Conservation (phyloP, 2,797 vertebrate species). For the Vireo griseus region DNA sequence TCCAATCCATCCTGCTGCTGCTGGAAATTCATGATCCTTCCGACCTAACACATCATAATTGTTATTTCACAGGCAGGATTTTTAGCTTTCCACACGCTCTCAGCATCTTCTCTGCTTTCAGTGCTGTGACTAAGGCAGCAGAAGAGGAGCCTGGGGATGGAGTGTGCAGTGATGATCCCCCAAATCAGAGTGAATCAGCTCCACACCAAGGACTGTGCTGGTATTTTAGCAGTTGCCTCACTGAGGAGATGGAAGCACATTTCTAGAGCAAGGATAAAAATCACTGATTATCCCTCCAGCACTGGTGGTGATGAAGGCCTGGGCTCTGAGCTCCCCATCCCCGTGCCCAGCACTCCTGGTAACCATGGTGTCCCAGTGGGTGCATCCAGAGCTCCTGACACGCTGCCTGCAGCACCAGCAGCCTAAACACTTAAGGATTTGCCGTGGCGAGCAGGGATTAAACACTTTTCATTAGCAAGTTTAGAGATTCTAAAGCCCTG, state of each 20-base stretch:
- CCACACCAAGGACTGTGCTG: background rate
- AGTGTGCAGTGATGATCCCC: fast-evolving
- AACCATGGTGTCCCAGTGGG: background rate
- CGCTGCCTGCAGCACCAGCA: background rate
- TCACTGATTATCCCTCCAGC: background rate
- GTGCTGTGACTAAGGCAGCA: background rate
- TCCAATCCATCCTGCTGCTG: background rate
- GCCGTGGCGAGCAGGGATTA: background rate
- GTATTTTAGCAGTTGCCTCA: background rate
- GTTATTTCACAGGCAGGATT: background rate
- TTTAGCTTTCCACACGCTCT: background rate
- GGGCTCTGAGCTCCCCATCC: background rate
- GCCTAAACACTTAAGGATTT: conserved; percentile 11
- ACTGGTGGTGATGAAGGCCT: background rate
- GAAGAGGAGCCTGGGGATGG: fast-evolving
- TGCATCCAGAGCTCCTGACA: background rate
- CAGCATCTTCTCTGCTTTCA: background rate
- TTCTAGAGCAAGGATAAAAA: background rate
- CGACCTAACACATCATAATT: background rate
- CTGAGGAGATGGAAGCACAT: background rate
- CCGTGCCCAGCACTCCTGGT: background rate
- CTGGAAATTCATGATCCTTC: background rate
- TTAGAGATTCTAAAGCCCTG: conserved; percentile 17
- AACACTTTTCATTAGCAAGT: conserved; percentile 54
- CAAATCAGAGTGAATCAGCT: background rate